phyloP scores from a whole-genome alignment of 2,888 invertebrate species.

The Drosophila tanythrix region DNA sequence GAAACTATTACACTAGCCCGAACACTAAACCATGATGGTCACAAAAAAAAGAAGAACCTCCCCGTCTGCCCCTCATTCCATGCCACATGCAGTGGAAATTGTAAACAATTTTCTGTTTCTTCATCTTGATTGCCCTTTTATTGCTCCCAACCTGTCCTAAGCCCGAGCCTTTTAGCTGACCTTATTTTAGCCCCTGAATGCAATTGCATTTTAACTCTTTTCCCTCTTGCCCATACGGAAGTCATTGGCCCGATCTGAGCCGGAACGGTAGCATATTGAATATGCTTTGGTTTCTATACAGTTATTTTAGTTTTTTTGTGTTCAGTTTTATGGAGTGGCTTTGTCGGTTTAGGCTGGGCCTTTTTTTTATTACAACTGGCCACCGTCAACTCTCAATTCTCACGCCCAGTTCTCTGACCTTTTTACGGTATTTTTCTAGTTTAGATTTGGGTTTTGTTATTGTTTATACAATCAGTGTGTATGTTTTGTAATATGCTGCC shows the following conservation, averaged over 20 bases:
- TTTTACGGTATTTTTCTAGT: slow-evolving; percentile 61
- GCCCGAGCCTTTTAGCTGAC: slow-evolving; percentile 43
- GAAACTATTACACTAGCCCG: slow-evolving; percentile 73
- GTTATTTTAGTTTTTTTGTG: slow-evolving; percentile 22
- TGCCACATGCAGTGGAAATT: slow-evolving; percentile 49
- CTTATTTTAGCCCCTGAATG: slow-evolving; percentile 45
- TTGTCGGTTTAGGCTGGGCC: slow-evolving; percentile 34
- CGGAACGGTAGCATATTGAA: slow-evolving; percentile 23
- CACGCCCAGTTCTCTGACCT: slow-evolving; percentile 72
- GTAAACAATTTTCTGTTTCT: slow-evolving; percentile 52
- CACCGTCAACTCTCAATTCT: slow-evolving; percentile 58
- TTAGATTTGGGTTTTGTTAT: slow-evolving; percentile 15
- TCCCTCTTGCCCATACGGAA: slow-evolving; percentile 30
- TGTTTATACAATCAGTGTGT: slow-evolving; percentile 22
- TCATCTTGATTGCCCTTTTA: slow-evolving; percentile 41
- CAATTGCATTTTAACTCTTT: slow-evolving; percentile 22
- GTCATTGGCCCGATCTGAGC: slow-evolving; percentile 29
- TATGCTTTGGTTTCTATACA: slow-evolving; percentile 20
- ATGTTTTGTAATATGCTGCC: slow-evolving; percentile 54
- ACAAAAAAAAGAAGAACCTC: slow-evolving; percentile 41
- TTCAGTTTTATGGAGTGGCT: slow-evolving; percentile 59
- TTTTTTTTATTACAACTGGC: slow-evolving; percentile 20
- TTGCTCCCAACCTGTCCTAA: slow-evolving; percentile 30
- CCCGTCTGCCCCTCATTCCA: neutral
- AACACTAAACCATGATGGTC: slow-evolving; percentile 76